phyloP scores from a whole-genome alignment of 2,113 vertebrate species.

The Andinoacara biseriatus region DNA sequence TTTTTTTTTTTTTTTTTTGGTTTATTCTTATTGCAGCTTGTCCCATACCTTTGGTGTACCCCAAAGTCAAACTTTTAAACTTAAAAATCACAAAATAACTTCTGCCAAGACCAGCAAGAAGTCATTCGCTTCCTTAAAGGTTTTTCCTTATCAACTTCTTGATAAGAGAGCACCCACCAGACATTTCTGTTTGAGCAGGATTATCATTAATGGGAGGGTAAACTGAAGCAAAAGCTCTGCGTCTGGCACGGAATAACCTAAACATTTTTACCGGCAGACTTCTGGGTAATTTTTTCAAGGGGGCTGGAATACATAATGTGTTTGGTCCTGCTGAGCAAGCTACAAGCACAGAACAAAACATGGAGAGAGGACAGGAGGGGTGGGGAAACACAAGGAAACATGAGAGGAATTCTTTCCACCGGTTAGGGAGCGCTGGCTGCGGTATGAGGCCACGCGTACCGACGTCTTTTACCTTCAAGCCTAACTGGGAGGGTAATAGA shows the following conservation, averaged over 20 bases:
- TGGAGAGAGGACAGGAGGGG: conserved; percentile 57
- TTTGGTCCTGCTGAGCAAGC: conserved; percentile 66
- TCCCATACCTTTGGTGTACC: not conserved
- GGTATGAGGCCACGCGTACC: conserved; percentile 42
- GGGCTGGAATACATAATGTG: conserved; percentile 34
- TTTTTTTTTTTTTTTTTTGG: not conserved
- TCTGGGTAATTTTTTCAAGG: conserved; percentile 57
- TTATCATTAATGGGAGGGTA: conserved; percentile 47
- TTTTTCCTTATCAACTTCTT: conserved; percentile 34
- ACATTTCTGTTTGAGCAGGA: conserved; percentile 54
- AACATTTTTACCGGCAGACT: conserved; percentile 41
- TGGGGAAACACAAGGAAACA: conserved; percentile 64
- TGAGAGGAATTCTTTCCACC: conserved; percentile 75
- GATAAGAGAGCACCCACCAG: conserved; percentile 12
- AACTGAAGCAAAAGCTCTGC: conserved; percentile 17
- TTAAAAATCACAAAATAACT: not conserved
- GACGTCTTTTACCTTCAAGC: conserved; percentile 50
- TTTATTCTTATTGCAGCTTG: not conserved
- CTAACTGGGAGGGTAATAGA: conserved; percentile 28
- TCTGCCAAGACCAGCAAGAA: not conserved
- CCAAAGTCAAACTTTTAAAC: not conserved
- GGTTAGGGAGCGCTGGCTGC: conserved; percentile 31
- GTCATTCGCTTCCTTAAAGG: not conserved
- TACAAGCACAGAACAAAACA: conserved; percentile 58
- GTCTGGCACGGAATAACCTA: conserved; percentile 41